A percentile compares a stretch with the other conserved stretches of the same genome.
phyloP scores from a whole-genome alignment of 2,888 invertebrate species.

The Quadroppia sp. region DNA sequence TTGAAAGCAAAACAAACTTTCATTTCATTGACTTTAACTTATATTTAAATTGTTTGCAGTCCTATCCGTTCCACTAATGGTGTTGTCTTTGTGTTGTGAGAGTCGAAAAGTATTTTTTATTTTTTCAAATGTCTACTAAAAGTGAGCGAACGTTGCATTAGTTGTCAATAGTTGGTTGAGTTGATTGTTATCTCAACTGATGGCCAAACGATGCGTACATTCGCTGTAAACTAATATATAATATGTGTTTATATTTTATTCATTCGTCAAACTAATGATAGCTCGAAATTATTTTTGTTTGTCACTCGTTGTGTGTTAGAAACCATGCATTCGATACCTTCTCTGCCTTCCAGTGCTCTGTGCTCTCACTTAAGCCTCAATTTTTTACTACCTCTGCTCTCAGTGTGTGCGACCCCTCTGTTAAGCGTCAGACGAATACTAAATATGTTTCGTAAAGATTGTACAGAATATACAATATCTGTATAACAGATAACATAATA shows the following conservation, averaged over 20 bases:
- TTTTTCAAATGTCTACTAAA: not conserved
- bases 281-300: constrained; percentile 29
- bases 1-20: constrained; percentile 5
- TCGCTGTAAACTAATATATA: not conserved
- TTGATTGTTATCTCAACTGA: constrained; percentile 22
- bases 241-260: constrained; percentile 33
- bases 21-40: constrained; percentile 15
- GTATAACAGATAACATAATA: constrained; percentile 21
- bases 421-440: constrained; percentile 26
- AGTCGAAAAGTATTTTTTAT: not conserved
- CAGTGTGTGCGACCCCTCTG: constrained; percentile 22
- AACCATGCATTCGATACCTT: constrained; percentile 19
- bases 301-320: constrained; percentile 32
- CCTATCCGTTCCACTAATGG: not conserved
- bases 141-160: not conserved
- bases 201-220: constrained; percentile 18
- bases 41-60: constrained; percentile 31
- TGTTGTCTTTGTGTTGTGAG: not conserved
- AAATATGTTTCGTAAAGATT: constrained; percentile 26
- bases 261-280: constrained; percentile 35
- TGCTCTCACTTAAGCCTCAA: constrained; percentile 20
- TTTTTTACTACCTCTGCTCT: constrained; percentile 14
- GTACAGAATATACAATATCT: constrained; percentile 18
- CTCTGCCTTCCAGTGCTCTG: not conserved
- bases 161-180: constrained; percentile 13